phyloP scores from a whole-genome alignment of 2,113 vertebrate genomes.

The Brachypodius melanocephalos region DNA sequence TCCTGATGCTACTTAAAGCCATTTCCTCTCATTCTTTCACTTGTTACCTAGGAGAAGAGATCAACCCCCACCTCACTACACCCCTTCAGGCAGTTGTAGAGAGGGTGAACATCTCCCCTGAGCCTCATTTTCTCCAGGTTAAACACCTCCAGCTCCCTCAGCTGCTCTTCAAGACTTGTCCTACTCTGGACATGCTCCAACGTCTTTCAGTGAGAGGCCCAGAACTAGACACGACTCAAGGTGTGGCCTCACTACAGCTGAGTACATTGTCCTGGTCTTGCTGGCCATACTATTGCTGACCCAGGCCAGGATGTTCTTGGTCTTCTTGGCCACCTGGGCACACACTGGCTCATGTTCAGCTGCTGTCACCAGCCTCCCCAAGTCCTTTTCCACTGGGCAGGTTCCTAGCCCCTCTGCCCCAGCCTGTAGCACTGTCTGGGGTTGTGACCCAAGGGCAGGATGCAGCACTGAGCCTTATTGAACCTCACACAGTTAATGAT shows the following conservation, averaged over 20 bases:
- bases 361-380: not conserved
- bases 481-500: not conserved
- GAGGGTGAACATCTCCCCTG: not conserved
- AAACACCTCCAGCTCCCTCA: not conserved
- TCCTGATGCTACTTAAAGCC: not conserved
- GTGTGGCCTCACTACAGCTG: rapidly evolving
- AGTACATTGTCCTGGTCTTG: not conserved
- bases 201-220: not conserved
- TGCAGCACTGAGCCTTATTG: too few species aligned
- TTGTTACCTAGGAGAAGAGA: not conserved
- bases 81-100: not conserved
- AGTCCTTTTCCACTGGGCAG: not conserved
- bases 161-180: not conserved
- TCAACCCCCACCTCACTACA: not conserved
- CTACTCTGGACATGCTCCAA: not conserved
- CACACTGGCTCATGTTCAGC: not conserved
- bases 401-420: not conserved
- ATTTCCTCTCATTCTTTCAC: not conserved
- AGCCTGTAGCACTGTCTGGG: not conserved
- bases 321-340: not conserved
- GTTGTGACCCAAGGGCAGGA: not conserved
- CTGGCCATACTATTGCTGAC: not conserved
- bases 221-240: not conserved
- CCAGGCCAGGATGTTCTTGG: not conserved
- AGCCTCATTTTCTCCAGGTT: not conserved